A percentile compares a stretch with the other conserved stretches of the same genome.
These are phyloP conservation scores for Chlamydotis undulata DNA, from an alignment of 2,113 vertebrate genomes.

Conservation along the genomic window DNA sequence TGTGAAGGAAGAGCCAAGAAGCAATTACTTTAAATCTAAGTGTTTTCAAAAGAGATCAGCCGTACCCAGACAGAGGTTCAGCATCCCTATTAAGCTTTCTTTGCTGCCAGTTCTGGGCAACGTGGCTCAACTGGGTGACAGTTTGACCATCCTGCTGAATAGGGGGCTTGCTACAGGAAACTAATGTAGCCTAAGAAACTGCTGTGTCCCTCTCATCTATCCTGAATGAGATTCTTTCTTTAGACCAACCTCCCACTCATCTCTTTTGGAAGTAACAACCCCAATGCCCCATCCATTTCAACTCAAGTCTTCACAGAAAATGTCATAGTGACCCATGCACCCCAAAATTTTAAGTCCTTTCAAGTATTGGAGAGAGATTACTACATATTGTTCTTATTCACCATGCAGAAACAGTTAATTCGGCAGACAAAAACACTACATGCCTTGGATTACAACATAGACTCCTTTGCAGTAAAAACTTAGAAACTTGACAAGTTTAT, in stretches of 20 bases:
- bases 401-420: not conserved
- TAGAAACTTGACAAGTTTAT: not conserved
- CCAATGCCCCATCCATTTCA: not conserved
- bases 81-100: not conserved
- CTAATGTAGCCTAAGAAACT: not conserved
- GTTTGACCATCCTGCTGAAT: not conserved
- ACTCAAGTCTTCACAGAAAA: not conserved
- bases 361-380: not conserved
- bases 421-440: not conserved
- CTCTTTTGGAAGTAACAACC: not conserved
- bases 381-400: not conserved
- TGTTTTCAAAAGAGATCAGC: not conserved
- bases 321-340: fast-evolving
- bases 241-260: not conserved
- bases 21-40: not conserved
- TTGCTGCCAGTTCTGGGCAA: not conserved
- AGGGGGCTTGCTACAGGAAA: not conserved
- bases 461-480: not conserved
- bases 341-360: not conserved
- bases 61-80: not conserved
- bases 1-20: not conserved
- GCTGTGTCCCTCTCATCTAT: not conserved
- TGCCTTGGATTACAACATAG: not conserved
- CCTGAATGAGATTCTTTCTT: not conserved
- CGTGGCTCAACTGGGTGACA: not conserved